Conservation (phyloP, 64 coral and sea anemone genomes). For the Montipora sp. region DNA sequence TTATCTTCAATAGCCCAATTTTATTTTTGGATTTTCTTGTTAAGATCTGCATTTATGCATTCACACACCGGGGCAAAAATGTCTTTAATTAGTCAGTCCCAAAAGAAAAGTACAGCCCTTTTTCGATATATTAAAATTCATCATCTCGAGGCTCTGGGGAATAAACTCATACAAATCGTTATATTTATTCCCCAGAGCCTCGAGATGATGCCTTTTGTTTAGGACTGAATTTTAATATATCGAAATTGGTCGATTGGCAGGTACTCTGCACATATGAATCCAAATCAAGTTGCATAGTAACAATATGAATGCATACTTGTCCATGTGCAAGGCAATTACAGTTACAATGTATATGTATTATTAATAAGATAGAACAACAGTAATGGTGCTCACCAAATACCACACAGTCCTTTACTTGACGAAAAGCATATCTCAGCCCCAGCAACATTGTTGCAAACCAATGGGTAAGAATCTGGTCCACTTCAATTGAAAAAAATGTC, state of each 20-base stretch:
- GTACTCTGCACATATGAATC: not conserved
- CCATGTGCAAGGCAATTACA: not conserved
- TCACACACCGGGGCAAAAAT: too few species aligned
- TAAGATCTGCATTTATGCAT: too few species aligned
- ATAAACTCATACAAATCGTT: too few species aligned
- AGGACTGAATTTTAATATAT: too few species aligned
- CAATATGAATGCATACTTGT: not conserved
- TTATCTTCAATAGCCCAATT: not conserved
- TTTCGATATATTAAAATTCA: too few species aligned
- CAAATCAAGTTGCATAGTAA: not conserved
- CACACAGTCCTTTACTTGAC: constrained; percentile 26
- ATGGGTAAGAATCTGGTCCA: constrained; percentile 53
- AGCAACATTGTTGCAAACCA: constrained; percentile 46
- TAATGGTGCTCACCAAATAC: constrained; percentile 10
- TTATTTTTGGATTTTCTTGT: too few species aligned
- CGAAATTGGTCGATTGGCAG: not conserved
- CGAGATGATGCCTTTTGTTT: too few species aligned
- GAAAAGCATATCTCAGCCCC: constrained; percentile 26
- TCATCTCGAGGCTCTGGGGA: too few species aligned
- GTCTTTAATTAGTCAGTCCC: too few species aligned
- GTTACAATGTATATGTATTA: not conserved
- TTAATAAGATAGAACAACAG: not conserved
- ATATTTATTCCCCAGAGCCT: too few species aligned
- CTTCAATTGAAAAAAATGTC: constrained; percentile 6
- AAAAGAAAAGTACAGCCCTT: too few species aligned